Evolutionary conservation across 2,113 vertebrate genomes (phyloP), one percentile per base, ranked within the genome.

Genomic region (Pomatorhinus ruficollis): DNA sequence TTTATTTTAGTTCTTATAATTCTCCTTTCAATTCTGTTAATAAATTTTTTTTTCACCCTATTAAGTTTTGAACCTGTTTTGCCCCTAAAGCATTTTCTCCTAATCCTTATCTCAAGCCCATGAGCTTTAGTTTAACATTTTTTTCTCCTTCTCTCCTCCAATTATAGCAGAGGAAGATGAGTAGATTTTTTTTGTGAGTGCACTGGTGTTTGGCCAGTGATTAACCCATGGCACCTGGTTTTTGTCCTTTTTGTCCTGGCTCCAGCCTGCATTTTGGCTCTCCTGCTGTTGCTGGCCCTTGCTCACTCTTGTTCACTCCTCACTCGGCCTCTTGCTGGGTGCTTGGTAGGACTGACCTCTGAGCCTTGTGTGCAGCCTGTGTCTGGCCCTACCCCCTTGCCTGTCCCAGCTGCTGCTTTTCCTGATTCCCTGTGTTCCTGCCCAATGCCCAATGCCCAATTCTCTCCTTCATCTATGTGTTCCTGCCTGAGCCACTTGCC

Each of bases 241-340:
- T 52, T 64, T 8, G 18, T 52, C 14, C 5, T 35, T 52, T 64
- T 44, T 64, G 31, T 40, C 15, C 31, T 53, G 39, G 24, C 31
- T 79, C 11, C 31, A 54, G 53, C 15, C 44, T 76, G 27, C 15
- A 27, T 76, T 47, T 31, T 49, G 44, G 44, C 44, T 60, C 71
- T 75, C 9, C n/a, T 60, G 45, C 56, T 21, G 20, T 60, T 0
- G 0, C 15, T 76, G n/a, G 15, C n/a, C 15, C 12, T 76, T 60
- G 28, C n/a, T 47, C n/a, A 11, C 6, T 12, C 12, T 76, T 60
- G 28, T 20, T 47, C 42, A 19, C 6, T 31, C 45, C 21, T 47
- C 3, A 0, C 27, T 30, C 11, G 11, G 3, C 12, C 21, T 76
- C n/a, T 76, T 1, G 2, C n/a, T 76, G 27, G n/a, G 5, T 6